phyloP scores from a whole-genome alignment of 2,888 invertebrate genomes.

The Agapetus fuscipes region DNA sequence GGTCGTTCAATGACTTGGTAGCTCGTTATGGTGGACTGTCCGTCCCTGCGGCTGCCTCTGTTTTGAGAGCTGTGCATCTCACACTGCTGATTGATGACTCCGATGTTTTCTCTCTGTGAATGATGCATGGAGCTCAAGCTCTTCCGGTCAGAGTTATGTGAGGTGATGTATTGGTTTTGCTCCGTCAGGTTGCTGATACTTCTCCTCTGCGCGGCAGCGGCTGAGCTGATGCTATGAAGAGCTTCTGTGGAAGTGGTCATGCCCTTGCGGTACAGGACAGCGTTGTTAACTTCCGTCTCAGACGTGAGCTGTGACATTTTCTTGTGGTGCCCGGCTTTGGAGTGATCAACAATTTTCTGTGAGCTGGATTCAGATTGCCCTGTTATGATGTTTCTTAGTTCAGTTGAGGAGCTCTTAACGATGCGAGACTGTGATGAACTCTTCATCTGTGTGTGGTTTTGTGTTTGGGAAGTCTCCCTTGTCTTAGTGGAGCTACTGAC shows the following conservation, averaged over 20 bases:
- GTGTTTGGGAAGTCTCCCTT: slow-evolving; percentile 30
- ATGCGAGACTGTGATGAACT: slow-evolving; percentile 33
- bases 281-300: slow-evolving; percentile 63
- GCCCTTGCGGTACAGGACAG: slow-evolving; percentile 69
- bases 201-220: slow-evolving; percentile 70
- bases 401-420: slow-evolving; percentile 14
- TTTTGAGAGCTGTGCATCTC: slow-evolving; percentile 36
- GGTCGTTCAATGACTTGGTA: slow-evolving; percentile 48
- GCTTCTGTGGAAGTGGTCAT: slow-evolving; percentile 59
- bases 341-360: slow-evolving; percentile 2
- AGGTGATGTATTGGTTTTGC: slow-evolving; percentile 56
- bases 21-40: slow-evolving; percentile 40
- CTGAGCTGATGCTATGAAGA: slow-evolving; percentile 59
- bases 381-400: slow-evolving; percentile 21
- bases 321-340: slow-evolving; percentile 46
- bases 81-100: slow-evolving; percentile 42
- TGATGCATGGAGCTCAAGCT: slow-evolving; percentile 74
- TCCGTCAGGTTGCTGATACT: slow-evolving; percentile 73
- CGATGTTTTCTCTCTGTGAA: slow-evolving; percentile 48
- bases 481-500: slow-evolving; percentile 24
- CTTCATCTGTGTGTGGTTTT: slow-evolving; percentile 31
- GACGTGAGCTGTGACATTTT: slow-evolving; percentile 66
- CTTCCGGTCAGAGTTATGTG: slow-evolving; percentile 60
- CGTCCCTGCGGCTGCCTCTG: slow-evolving; percentile 34
- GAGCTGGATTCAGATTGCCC: slow-evolving; percentile 31